Evolutionary conservation across 1,140 invertebrate genomes (phyloP).

Genomic region (Rhopalosiphum maidis): DNA sequence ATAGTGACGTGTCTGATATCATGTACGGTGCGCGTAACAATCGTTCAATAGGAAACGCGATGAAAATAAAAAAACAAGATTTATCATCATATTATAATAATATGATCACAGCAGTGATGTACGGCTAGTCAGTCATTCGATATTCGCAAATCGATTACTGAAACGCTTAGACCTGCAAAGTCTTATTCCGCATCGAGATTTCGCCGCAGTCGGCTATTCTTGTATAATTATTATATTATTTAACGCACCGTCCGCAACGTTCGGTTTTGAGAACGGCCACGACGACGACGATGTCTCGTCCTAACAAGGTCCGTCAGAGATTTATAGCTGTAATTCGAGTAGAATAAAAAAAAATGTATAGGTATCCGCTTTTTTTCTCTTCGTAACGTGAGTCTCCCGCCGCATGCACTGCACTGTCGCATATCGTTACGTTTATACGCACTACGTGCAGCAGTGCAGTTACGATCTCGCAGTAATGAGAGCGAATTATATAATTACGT

Average conservation of each 20-base stretch:
- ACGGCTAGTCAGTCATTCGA: background rate
- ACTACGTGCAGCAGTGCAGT: background rate
- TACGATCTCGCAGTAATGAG: background rate
- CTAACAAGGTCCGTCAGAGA: background rate
- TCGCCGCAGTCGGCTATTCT: background rate
- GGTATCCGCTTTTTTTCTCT: background rate
- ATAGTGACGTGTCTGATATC: background rate
- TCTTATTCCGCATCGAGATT: background rate
- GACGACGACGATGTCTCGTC: background rate
- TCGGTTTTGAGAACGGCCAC: background rate
- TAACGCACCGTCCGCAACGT: background rate
- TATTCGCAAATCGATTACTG: background rate
- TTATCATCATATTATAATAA: too few species aligned
- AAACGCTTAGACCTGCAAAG: background rate
- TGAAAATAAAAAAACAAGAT: background rate
- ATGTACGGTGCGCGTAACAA: background rate
- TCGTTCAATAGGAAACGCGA: background rate
- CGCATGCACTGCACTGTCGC: background rate
- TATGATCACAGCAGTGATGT: background rate
- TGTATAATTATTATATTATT: background rate
- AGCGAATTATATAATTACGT: constrained; percentile 32
- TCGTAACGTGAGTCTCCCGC: background rate
- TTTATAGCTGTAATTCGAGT: background rate
- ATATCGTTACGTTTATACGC: background rate
- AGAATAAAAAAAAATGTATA: background rate